Evolutionary conservation across 2,113 vertebrate genomes (phyloP).

Genomic region (cat (Felis catus)): DNA sequence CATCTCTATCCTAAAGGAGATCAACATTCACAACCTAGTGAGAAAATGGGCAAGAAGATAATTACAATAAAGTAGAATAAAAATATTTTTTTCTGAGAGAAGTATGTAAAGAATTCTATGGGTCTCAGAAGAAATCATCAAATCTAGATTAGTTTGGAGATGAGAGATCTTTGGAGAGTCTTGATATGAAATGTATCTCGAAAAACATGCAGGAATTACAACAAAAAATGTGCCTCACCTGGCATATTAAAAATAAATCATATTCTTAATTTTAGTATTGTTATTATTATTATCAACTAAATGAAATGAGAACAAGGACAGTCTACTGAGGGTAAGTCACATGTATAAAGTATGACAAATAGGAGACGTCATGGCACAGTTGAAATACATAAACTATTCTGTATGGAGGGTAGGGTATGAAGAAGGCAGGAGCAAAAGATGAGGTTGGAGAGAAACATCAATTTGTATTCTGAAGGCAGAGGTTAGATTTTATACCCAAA

Average conservation of each 20-base stretch:
- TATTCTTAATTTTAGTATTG: not conserved
- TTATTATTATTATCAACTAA: not conserved
- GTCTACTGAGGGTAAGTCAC: not conserved
- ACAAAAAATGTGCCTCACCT: not conserved
- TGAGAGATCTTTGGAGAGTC: not conserved
- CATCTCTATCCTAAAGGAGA: not conserved
- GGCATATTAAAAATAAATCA: not conserved
- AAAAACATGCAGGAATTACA: not conserved
- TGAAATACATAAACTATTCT: not conserved
- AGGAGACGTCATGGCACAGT: not conserved
- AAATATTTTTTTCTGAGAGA: slow-evolving; percentile 27
- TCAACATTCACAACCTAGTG: not conserved
- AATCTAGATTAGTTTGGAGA: not conserved
- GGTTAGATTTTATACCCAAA: not conserved
- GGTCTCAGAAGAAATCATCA: not conserved
- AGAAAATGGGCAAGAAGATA: not conserved
- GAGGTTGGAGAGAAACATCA: not conserved
- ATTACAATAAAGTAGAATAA: not conserved
- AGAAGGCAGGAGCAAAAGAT: not conserved
- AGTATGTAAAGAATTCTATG: not conserved
- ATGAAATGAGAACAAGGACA: not conserved
- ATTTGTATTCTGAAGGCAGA: not conserved
- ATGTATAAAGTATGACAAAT: not conserved
- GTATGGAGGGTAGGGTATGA: not conserved
- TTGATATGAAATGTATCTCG: not conserved